These are phyloP conservation scores for Cactoblastis cactorum DNA, from an alignment of 2,888 invertebrate genomes.

Conservation along the genomic window DNA sequence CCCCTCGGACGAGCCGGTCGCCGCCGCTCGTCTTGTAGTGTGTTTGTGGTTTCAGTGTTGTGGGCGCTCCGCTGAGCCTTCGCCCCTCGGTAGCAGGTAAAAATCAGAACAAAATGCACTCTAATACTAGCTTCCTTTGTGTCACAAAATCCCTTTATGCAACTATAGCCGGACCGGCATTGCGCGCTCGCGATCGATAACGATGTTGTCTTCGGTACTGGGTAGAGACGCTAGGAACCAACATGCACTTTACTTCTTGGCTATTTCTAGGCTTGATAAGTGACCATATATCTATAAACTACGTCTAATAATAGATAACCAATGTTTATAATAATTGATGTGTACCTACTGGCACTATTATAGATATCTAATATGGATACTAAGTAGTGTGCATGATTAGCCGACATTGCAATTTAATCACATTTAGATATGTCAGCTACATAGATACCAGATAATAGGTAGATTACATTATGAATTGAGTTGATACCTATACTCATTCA, in stretches of 20 bases:
- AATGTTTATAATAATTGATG: no score
- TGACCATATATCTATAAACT: not conserved
- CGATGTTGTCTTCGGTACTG: constrained; percentile 67
- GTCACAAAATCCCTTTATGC: constrained; percentile 43
- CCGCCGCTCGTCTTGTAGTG: constrained; percentile 63
- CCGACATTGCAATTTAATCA: constrained; percentile 1
- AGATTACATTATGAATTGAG: constrained; percentile 13
- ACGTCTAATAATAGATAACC: not conserved
- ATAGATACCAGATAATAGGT: not conserved
- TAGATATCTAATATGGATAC: no score
- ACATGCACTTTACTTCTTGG: constrained; percentile 22
- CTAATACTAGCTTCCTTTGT: constrained; percentile 31
- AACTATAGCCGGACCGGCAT: constrained; percentile 47
- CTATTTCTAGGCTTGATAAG: not conserved
- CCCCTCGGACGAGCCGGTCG: constrained; percentile 61
- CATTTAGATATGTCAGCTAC: not conserved
- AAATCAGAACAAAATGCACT: constrained; percentile 20
- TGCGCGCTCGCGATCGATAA: constrained; percentile 71
- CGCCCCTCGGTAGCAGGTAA: constrained; percentile 58
- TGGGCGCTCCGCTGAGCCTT: constrained; percentile 54
- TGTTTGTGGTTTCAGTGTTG: constrained; percentile 69
- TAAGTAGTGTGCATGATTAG: no score
- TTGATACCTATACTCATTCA: constrained; percentile 21
- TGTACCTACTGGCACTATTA: no score
- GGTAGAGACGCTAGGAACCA: constrained; percentile 42